A percentile compares a stretch with the other conserved stretches of the same genome.
phyloP scores from a whole-genome alignment of 2,797 vertebrate species.

The Spea hammondii region DNA sequence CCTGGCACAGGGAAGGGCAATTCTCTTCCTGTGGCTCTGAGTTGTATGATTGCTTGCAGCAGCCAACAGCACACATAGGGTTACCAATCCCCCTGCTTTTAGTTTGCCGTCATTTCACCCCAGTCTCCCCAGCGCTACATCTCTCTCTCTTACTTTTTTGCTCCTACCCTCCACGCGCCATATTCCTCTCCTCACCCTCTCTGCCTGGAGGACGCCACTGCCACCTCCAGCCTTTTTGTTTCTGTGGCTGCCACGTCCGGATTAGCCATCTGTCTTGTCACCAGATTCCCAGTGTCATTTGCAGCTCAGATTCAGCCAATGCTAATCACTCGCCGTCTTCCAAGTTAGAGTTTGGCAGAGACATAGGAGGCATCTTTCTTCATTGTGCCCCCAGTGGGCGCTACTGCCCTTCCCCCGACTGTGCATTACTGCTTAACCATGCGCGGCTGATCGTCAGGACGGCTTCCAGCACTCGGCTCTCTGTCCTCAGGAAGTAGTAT shows the following conservation, averaged over 20 bases:
- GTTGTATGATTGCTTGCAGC: not conserved
- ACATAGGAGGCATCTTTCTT: not conserved
- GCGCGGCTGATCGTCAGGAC: constrained; percentile 4
- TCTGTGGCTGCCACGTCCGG: constrained; percentile 22
- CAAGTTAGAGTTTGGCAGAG: constrained; percentile 37
- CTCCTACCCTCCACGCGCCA: not conserved
- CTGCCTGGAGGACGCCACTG: constrained; percentile 1
- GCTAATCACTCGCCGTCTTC: constrained; percentile 36
- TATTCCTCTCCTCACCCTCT: not conserved
- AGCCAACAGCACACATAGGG: not conserved
- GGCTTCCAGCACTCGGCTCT: constrained; percentile 4
- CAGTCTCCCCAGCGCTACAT: not conserved
- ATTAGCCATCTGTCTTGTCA: constrained; percentile 46
- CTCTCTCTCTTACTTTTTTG: not conserved
- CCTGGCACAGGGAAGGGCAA: too few relatives aligned
- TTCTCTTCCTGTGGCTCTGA: too few relatives aligned
- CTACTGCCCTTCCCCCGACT: constrained; percentile 2
- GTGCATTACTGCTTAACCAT: constrained; percentile 41
- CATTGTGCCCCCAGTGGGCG: constrained; percentile 2
- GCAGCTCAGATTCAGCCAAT: constrained; percentile 37
- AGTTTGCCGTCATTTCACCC: not conserved
- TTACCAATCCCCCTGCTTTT: not conserved
- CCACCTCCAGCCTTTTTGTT: constrained; percentile 1
- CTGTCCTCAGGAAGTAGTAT: constrained; percentile 9
- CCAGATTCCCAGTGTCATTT: constrained; percentile 40